Evolutionary conservation across 2,797 vertebrate genomes (phyloP).

Genomic region (Crypturellus tataupa): DNA sequence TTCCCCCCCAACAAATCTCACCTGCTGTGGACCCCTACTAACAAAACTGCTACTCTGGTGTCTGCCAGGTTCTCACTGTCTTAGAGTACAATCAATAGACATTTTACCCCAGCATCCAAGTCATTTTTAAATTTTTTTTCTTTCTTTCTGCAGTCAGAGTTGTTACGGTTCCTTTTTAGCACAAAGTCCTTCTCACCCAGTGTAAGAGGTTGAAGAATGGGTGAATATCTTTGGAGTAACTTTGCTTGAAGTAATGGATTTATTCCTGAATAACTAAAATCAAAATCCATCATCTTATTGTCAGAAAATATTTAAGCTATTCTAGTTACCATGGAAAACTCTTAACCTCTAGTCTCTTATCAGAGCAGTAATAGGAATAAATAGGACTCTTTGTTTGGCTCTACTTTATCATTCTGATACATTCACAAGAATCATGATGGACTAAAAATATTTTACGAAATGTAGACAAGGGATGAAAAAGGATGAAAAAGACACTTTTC

Average conservation of each 20-base stretch:
- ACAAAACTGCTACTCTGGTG: not conserved
- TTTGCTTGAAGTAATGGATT: not conserved
- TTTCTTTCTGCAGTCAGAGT: not conserved
- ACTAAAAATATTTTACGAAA: slow-evolving; percentile 7
- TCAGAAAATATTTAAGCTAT: slow-evolving; percentile 12
- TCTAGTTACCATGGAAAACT: slow-evolving; percentile 12
- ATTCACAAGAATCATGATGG: not conserved
- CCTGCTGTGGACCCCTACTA: not conserved
- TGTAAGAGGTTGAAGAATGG: not conserved
- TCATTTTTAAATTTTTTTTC: no score
- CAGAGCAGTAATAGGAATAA: not conserved
- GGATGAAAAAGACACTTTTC: not conserved
- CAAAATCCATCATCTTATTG: not conserved
- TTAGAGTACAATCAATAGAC: not conserved
- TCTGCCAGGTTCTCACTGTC: not conserved
- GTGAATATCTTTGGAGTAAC: not conserved
- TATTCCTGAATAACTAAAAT: not conserved
- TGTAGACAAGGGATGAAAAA: not conserved
- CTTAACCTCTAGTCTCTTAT: not conserved
- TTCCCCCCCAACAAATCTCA: not conserved
- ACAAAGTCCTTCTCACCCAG: not conserved
- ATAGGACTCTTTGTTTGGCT: not conserved
- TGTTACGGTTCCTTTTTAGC: not conserved
- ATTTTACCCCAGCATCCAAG: not conserved
- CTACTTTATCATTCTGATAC: not conserved